Base-by-base conservation (phyloP, 2,113 vertebrate genomes). In the Oostethus manadensis region DNA sequence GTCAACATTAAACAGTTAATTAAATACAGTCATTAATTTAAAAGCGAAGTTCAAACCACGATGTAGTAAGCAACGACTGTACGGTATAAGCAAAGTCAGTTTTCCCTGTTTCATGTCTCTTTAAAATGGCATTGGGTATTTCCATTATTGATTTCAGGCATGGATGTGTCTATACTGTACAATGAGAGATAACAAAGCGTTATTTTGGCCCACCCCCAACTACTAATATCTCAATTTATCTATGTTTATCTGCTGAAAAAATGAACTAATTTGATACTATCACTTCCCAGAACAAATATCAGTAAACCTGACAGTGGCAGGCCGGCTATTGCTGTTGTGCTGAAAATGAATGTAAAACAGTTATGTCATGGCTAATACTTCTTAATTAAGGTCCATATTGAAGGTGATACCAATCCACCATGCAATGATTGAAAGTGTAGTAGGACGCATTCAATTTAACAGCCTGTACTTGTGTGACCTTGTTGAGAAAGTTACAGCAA, bases 331-430 rank as follows among this genome's bases (percentile, higher is more conserved):
- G 17, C 35, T 18, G 51, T 54, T 33, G 33, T 40, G 38, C 38
- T 40, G 13, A 42, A 40, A 55, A 15, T 40, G 35, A 55, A 55
- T 20, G 33, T 26, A 8, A 11, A 40, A 40, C 53, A 40, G 18
- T 55, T 35, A 55, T 21, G 53, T 40, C 53, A 55, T 16, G 33
- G 53, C 35, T 15, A 55, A 40, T 55, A 13, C 35, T 35, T 55
- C 35, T 21, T 55, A 55, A 55, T 55, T 55, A 55, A 17, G 18
- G 18, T 42, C 35, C n/a, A 11, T 42, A 55, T 55, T 40, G 33
- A 29, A 20, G 53, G 35, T 35, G 21, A 21, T 40, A 42, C n/a
- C 10, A 14, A 21, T 40, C 18, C 53, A 40, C 35, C 33, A 40
- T 20, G 35, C 18, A 40, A 40, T 55, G 33, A 55, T 11, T 13